Evolutionary conservation across 1,140 invertebrate genomes (phyloP), one percentile per base, ranked within the genome.

Genomic region (Vanessa tameamea): DNA sequence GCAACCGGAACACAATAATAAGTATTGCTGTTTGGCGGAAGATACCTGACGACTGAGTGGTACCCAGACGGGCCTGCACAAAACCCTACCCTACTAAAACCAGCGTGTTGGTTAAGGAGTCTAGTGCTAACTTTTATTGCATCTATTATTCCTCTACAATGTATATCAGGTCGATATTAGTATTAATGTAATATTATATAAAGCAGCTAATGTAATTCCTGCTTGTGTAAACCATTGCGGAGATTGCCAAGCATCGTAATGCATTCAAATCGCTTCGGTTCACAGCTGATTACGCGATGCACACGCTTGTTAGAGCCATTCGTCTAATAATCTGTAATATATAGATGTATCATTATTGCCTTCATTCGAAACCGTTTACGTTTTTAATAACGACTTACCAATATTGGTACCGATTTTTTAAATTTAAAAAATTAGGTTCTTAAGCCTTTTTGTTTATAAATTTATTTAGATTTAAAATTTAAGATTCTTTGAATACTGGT

Each of bases 231-330:
- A 37, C 57, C 14, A 37, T 61, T 61, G n/a, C 26, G 3, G 26
- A 61, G 57, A 61, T 61, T 61, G 57, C 57, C 31, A 61, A 61
- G 57, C 13, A 20, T n/a, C 20, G n/a, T 47, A 67, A 55, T 67
- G 65, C 37, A 20, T 57, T 53, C 23, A n/a, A 68, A 68, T 57
- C 37, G 66, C 51, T 47, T 68, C 53, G 53, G 37, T 57, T 68
- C 50, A 67, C 51, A 55, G 50, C 51, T 57, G 51, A 67, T 67
- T 43, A 53, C 47, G 26, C 15, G 13, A 8, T 23, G 23, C 50
- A 55, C 64, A n/a, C 31, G 66, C 66, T 55, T 47, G 37, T 68
- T 47, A 47, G 53, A 57, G 16, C 53, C 31, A 11, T 68, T 14
- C 16, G 31, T 68, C 31, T 68, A 15, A 31, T 67, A 55, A 67